Percentiles rank a stretch among this genome's conserved stretches.
Conservation (phyloP, 2,113 vertebrate genomes). For the Lepisosteus oculatus region DNA sequence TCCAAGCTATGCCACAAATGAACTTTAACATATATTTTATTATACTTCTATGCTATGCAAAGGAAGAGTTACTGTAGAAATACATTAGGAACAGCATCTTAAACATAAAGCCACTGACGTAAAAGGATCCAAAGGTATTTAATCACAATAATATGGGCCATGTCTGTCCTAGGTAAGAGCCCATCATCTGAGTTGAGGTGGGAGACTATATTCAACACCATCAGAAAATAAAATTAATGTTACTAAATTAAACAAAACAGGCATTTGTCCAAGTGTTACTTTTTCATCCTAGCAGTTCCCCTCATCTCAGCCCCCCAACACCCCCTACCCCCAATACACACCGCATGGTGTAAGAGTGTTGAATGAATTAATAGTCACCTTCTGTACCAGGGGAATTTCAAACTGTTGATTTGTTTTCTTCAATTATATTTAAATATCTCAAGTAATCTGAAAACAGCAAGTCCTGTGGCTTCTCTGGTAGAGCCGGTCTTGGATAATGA, state of each 20-base stretch:
- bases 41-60: no score
- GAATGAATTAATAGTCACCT: slow-evolving; percentile 45
- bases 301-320: not conserved
- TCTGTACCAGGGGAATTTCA: slow-evolving; percentile 34
- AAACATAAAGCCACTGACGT: no score
- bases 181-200: not conserved
- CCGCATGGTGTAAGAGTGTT: slow-evolving; percentile 17
- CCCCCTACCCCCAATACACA: not conserved
- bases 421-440: slow-evolving; percentile 54
- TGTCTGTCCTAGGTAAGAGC: no score
- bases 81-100: no score
- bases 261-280: not conserved
- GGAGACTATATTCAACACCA: not conserved
- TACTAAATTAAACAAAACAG: not conserved
- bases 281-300: not conserved
- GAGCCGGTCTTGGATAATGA: slow-evolving; percentile 63
- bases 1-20: no score
- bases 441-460: slow-evolving; percentile 47
- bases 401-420: slow-evolving; percentile 31
- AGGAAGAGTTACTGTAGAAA: no score
- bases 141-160: no score
- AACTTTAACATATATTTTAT: no score
- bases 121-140: no score
- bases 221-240: not conserved
- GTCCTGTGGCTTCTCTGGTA: slow-evolving; percentile 33